Conservation (phyloP, 2,888 invertebrate species). For the Drosophila affinis region DNA sequence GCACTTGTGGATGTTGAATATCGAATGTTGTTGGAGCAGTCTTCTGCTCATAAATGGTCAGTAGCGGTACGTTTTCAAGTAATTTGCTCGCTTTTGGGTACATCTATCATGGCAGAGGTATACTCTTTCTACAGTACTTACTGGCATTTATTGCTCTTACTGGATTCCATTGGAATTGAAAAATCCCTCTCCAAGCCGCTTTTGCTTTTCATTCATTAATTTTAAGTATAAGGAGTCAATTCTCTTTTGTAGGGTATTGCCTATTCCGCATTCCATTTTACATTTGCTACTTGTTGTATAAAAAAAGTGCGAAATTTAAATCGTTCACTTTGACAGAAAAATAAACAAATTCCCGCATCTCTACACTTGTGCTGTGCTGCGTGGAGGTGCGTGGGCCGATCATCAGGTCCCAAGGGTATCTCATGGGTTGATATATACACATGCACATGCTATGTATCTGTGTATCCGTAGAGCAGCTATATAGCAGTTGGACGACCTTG, state of each 20-base stretch:
- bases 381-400: slow-evolving; percentile 50
- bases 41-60: slow-evolving; percentile 47
- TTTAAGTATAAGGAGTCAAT: no score
- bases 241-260: slow-evolving; percentile 13
- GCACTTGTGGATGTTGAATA: slow-evolving; percentile 3
- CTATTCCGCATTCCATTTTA: neutral
- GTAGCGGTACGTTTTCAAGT: slow-evolving; percentile 17
- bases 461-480: slow-evolving; percentile 34
- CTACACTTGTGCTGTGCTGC: slow-evolving; percentile 32
- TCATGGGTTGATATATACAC: slow-evolving; percentile 26
- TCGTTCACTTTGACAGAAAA: slow-evolving; percentile 39
- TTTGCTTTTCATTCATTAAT: no score
- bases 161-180: neutral
- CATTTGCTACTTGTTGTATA: slow-evolving; percentile 14
- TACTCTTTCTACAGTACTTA: neutral
- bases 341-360: slow-evolving; percentile 25
- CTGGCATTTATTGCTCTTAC: neutral
- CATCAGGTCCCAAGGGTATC: slow-evolving; percentile 44
- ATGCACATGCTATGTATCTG: slow-evolving; percentile 7
- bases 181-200: neutral
- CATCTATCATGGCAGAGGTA: neutral
- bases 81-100: slow-evolving; percentile 10
- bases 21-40: slow-evolving; percentile 5
- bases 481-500: slow-evolving; percentile 58
- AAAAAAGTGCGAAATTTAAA: slow-evolving; percentile 49